Evolutionary conservation across 2,113 vertebrate species (phyloP), one percentile per base, ranked within the genome.

Genomic region (Strigops habroptila): DNA sequence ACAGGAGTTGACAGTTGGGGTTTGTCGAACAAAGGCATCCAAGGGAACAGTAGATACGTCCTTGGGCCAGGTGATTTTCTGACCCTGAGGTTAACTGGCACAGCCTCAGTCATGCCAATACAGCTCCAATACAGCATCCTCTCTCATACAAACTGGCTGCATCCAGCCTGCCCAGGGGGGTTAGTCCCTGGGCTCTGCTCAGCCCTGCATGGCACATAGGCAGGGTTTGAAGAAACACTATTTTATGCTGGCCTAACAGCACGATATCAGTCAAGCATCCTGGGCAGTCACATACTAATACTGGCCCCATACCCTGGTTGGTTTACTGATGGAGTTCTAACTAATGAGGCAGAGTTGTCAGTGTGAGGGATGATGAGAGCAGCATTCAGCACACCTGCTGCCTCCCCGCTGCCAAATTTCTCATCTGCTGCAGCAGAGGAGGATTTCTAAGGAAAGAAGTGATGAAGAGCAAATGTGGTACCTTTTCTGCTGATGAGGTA

Each of bases 311-410:
- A 28, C 13, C 46, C 48, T 7, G 6, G 2, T 7, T 28, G 64
- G 7, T 83, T 27, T 70, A 24, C 91, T 1, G 1, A 14, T 53
- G 5, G 0, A 16, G 64, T 63, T 41, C 19, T 22, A 74, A 2
- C 76, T 84, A n/a, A 75, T 27, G 96, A 87, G 77, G 91, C 69
- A 4, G n/a, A 23, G 77, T 25, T 33, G 41, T 73, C 18, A 7
- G 94, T 23, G 24, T 76, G 85, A 70, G 82, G 87, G 89, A 16
- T 74, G 91, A 18, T 12, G 90, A 74, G 90, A 84, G 87, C 84
- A 82, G 87, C 60, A 18, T 35, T 55, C 44, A 2, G 6, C 86
- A 46, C 93, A 62, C 84, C 92, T 90, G 93, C 95, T 90, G 81
- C 93, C 86, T 88, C 41, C 79, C 52, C 0, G 2, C 86, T 95